Percentiles rank a stretch among this genome's conserved stretches.
These are phyloP conservation scores for Sebastes flavidus DNA, from an alignment of 2,797 vertebrate species.

Conservation along the genomic window DNA sequence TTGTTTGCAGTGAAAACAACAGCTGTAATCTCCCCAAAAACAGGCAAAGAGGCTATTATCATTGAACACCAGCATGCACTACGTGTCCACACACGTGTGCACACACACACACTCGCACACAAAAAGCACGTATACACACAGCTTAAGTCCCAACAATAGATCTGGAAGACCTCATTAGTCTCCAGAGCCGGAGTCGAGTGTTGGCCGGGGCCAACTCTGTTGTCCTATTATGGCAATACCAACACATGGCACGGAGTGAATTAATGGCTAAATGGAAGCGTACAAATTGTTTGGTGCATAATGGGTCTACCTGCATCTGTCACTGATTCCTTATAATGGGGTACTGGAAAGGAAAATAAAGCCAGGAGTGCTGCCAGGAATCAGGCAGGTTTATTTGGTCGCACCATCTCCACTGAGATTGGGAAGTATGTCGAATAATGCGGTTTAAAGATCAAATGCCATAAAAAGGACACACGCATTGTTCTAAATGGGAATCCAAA, in stretches of 20 bases:
- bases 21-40: constrained; percentile 71
- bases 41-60: constrained; percentile 70
- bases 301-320: constrained; percentile 63
- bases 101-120: constrained; percentile 18
- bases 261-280: constrained; percentile 62
- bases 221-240: constrained; percentile 58
- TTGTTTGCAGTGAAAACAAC: constrained; percentile 71
- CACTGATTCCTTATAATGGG: constrained; percentile 50
- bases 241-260: constrained; percentile 64
- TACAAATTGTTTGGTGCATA: constrained; percentile 66
- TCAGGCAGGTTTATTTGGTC: constrained; percentile 11
- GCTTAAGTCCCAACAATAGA: constrained; percentile 73
- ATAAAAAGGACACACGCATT: constrained; percentile 12
- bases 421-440: constrained; percentile 12
- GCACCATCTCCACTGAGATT: neutral
- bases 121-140: constrained; percentile 19
- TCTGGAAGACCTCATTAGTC: constrained; percentile 77
- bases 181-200: constrained; percentile 59
- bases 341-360: constrained; percentile 34
- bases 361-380: constrained; percentile 9
- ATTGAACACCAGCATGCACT: constrained; percentile 48
- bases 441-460: constrained; percentile 27
- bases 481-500: constrained; percentile 28
- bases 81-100: constrained; percentile 21
- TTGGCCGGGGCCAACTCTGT: constrained; percentile 51